These are phyloP conservation scores for Lamellibrachia columna DNA, from an alignment of 2,888 invertebrate genomes.

Conservation along the genomic window DNA sequence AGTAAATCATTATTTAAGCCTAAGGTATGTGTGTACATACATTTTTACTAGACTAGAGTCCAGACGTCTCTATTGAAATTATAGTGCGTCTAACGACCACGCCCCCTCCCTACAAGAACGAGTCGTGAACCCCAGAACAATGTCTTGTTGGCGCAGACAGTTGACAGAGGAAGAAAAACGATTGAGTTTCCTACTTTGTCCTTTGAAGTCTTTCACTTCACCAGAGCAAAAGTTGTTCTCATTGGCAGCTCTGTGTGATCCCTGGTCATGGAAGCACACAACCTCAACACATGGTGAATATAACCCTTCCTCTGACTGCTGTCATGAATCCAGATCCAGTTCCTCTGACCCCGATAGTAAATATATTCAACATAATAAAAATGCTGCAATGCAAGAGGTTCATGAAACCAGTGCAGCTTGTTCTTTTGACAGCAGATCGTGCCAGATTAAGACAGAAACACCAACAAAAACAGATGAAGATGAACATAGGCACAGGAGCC, in stretches of 20 bases:
- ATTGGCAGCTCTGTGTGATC: background rate
- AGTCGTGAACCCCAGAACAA: background rate
- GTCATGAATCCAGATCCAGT: background rate
- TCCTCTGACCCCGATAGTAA: background rate
- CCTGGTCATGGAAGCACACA: background rate
- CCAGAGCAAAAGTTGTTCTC: background rate
- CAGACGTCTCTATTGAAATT: no score
- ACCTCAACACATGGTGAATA: background rate
- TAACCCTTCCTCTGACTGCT: background rate
- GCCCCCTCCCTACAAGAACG: background rate
- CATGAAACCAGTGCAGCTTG: background rate
- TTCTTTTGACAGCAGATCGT: no score
- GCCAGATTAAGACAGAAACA: background rate
- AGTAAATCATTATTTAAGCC: background rate
- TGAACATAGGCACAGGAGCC: background rate
- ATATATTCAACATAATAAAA: background rate
- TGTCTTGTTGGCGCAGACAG: background rate
- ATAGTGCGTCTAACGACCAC: background rate
- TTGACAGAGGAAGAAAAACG: constrained; percentile 7
- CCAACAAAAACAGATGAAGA: background rate
- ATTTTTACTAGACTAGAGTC: no score
- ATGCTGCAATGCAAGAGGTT: background rate
- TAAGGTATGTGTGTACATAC: background rate
- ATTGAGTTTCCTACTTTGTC: constrained; percentile 6
- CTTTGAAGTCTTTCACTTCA: background rate